Evolutionary conservation across 2,113 vertebrate species (phyloP).

Genomic region (Carlito syrichta): DNA sequence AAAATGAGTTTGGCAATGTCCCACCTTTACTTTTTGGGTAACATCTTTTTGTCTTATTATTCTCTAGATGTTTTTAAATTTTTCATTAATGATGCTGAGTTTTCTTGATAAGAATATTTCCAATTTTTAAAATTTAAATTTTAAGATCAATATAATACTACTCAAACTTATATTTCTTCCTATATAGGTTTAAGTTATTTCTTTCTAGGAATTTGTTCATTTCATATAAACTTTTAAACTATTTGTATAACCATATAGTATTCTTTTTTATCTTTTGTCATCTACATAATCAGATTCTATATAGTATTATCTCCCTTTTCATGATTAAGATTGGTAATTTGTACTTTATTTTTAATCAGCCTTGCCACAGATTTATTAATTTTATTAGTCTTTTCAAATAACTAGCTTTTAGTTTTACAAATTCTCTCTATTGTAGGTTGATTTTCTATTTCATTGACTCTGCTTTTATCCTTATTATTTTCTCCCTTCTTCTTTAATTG

Average conservation of each 20-base stretch:
- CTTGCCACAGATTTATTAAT: background rate
- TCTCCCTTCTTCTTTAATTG: background rate
- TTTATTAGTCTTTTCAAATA: background rate
- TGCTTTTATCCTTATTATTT: background rate
- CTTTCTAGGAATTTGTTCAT: background rate
- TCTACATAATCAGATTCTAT: background rate
- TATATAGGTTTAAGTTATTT: background rate
- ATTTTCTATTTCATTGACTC: background rate
- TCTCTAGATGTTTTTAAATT: background rate
- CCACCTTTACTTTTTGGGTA: background rate
- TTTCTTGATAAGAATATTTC: background rate
- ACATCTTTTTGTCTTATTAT: background rate
- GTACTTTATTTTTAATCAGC: background rate
- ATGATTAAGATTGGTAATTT: background rate
- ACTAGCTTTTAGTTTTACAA: background rate
- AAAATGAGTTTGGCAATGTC: background rate
- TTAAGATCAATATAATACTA: background rate
- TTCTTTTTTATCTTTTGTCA: background rate
- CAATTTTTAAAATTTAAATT: background rate
- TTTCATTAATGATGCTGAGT: background rate
- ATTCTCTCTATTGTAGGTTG: background rate
- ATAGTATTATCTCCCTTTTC: background rate
- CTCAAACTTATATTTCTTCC: background rate
- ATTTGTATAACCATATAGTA: background rate
- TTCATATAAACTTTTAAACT: background rate